These are phyloP conservation scores for Macrotrachela quadricornifera DNA, from an alignment of 1,140 invertebrate species.

Conservation along the genomic window DNA sequence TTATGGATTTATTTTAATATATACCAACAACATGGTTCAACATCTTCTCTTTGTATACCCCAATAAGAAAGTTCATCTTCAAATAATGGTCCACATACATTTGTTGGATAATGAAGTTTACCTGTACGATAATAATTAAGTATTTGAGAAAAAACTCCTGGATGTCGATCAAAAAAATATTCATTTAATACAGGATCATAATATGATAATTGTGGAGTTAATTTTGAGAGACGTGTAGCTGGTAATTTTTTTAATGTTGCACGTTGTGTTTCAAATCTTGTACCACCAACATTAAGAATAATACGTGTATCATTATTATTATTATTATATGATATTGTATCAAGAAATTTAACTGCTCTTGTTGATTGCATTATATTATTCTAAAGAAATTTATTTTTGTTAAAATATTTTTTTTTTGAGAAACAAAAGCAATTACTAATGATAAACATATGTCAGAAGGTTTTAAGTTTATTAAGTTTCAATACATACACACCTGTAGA, in stretches of 20 bases:
- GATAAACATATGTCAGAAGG: too few species aligned
- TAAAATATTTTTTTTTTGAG: too few species aligned
- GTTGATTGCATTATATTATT: too few species aligned
- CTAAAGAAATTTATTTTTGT: too few species aligned
- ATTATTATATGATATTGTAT: too few species aligned
- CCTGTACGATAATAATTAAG: conserved; percentile 28
- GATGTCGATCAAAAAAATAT: conserved; percentile 29
- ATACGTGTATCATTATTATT: neutral
- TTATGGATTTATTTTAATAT: neutral
- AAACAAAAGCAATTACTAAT: too few species aligned
- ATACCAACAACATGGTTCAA: conserved; percentile 28
- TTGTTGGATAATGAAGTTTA: conserved; percentile 21
- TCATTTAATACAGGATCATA: conserved; percentile 19
- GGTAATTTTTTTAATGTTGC: conserved; percentile 19
- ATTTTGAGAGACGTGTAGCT: conserved; percentile 23
- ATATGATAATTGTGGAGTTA: conserved; percentile 18
- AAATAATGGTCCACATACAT: conserved; percentile 27
- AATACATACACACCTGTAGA: too few species aligned
- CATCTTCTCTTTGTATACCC: conserved; percentile 28
- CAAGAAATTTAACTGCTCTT: too few species aligned
- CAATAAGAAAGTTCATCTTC: conserved; percentile 28
- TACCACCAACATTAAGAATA: conserved; percentile 12
- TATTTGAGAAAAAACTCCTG: conserved; percentile 26
- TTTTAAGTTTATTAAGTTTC: too few species aligned
- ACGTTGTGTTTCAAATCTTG: conserved; percentile 9